Evolutionary conservation across 2,888 invertebrate genomes (phyloP), one percentile per base, ranked within the genome.

Genomic region (Biston betularia): DNA sequence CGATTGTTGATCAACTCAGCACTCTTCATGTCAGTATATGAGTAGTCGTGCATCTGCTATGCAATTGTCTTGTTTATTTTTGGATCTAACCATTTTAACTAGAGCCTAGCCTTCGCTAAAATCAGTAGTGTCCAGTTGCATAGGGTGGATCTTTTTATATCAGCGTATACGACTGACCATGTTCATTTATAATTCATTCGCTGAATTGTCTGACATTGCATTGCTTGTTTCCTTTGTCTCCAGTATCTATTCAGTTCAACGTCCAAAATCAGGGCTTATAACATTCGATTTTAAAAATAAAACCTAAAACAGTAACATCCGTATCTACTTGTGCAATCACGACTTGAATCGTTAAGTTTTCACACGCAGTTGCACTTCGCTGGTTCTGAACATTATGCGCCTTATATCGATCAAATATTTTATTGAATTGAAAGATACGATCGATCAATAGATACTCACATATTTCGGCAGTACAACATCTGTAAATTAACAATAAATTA

Each of bases 61-160:
- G 84, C 88, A 88, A 88, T 89, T 89, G 89, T 82, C 80, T 83
- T 81, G 54, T 87, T 89, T 90, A 89, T 91, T 91, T 91, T 88
- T 88, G 86, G 85, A 85, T 76, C 77, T 79, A 80, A 75, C 88
- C 86, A 88, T 82, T 78, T 54, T 77, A 79, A 68, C 73, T 75
- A 72, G 83, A 80, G 71, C 78, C 82, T 70, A 60, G 49, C 62
- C 6, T 56, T 65, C n/a, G n/a, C 46, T 65, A 63, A 56, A 59
- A 45, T 35, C 61, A 38, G 15, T 15, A 52, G 35, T 42, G 48
- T 34, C 12, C 10, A 49, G 34, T 54, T 42, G 49, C 48, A 78
- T 77, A 78, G 82, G 85, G 88, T 82, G 83, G 86, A 68, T 83
- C 88, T 84, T 82, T 77, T 80, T 83, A 86, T 78, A 85, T 79